Conservation (phyloP, 2,888 invertebrate genomes). For the Trichopria drosophilae region DNA sequence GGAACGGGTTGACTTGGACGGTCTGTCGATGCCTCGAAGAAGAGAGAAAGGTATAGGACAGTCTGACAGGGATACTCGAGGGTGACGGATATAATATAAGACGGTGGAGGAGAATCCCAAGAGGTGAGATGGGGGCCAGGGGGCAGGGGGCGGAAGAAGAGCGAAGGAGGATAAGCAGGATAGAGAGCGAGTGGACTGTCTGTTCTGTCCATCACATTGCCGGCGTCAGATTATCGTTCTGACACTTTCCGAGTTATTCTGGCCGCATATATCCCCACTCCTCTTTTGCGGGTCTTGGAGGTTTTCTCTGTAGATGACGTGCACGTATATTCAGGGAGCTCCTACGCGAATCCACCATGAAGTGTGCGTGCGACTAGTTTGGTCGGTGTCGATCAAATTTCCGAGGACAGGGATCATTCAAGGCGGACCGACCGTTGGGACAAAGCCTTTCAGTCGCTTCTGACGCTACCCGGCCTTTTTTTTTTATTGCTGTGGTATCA, state of each 20-base stretch:
- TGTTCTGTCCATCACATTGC: slow-evolving; percentile 54
- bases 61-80: slow-evolving; percentile 10
- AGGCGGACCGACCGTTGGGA: slow-evolving; percentile 47
- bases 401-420: slow-evolving; percentile 51
- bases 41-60: slow-evolving; percentile 1
- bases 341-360: too few species aligned
- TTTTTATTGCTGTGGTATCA: slow-evolving; percentile 11
- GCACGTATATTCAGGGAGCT: too few species aligned
- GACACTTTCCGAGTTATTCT: slow-evolving; percentile 59
- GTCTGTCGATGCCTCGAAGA: not conserved
- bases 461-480: slow-evolving; percentile 2
- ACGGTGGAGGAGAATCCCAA: not conserved
- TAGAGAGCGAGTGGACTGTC: slow-evolving; percentile 38
- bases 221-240: slow-evolving; percentile 59
- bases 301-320: not conserved
- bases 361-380: slow-evolving; percentile 51
- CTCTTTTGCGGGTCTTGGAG: slow-evolving; percentile 2
- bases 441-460: slow-evolving; percentile 40
- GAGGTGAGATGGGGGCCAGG: slow-evolving; percentile 19
- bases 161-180: slow-evolving; percentile 38
- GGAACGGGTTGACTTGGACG: slow-evolving; percentile 2
- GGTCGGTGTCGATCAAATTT: slow-evolving; percentile 57
- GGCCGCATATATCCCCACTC: slow-evolving; percentile 45
- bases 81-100: slow-evolving; percentile 10
- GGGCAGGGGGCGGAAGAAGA: slow-evolving; percentile 31